Evolutionary conservation across 2,797 vertebrate genomes (phyloP).

Genomic region (Poecile montanus): DNA sequence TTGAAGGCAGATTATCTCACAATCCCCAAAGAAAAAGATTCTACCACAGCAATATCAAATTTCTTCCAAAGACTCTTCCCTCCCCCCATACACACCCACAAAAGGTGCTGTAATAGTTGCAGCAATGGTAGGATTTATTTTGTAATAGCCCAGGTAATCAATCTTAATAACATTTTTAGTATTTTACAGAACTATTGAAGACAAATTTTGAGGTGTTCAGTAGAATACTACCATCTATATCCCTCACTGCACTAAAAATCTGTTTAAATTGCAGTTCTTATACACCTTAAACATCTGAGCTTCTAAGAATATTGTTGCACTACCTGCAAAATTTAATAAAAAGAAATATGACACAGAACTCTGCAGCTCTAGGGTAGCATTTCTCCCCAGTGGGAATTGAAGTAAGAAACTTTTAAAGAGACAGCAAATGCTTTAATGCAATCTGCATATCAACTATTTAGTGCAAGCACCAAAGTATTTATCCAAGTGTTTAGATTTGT

Average conservation of each 20-base stretch:
- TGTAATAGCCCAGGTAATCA: neutral
- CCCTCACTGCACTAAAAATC: neutral
- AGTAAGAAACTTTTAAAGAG: neutral
- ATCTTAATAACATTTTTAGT: neutral
- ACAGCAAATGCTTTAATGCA: neutral
- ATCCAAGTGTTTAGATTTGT: neutral
- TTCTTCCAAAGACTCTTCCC: neutral
- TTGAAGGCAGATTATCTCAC: neutral
- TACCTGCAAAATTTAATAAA: neutral
- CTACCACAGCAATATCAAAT: neutral
- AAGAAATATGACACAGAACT: neutral
- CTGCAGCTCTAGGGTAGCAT: neutral
- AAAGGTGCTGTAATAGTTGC: neutral
- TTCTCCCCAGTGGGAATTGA: neutral
- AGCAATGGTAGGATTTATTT: neutral
- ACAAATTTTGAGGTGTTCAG: neutral
- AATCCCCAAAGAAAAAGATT: neutral
- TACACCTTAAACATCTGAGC: neutral
- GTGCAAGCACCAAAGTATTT: neutral
- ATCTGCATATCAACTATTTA: neutral
- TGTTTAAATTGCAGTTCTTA: neutral
- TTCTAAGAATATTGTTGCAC: neutral
- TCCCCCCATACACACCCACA: accelerated
- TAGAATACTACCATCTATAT: neutral
- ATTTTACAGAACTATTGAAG: neutral